A percentile compares a stretch with the other conserved stretches of the same genome.
Conservation (phyloP, 2,113 vertebrate genomes). For the Chionis minor region DNA sequence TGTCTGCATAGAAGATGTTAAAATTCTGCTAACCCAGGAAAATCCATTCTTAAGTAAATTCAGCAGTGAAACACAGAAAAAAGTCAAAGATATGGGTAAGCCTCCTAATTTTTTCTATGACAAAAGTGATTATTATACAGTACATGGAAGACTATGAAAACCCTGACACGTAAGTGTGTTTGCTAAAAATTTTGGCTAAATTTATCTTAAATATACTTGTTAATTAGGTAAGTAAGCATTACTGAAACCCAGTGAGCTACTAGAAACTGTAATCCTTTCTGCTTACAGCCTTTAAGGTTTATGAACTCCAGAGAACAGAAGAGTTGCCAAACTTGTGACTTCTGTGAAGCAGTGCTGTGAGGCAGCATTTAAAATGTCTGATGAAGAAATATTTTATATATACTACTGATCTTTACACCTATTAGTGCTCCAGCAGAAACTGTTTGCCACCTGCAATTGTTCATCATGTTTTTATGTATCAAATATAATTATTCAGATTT, state of each 20-base stretch:
- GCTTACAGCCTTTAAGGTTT: not conserved
- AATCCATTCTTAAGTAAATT: slow-evolving; percentile 96
- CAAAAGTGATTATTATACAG: not conserved
- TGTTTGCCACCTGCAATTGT: not conserved
- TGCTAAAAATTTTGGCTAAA: not conserved
- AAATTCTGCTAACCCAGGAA: slow-evolving; percentile 95
- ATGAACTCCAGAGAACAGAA: not conserved
- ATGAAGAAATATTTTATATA: not conserved
- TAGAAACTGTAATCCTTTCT: not conserved
- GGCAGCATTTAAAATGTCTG: not conserved
- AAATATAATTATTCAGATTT: not conserved
- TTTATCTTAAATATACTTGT: not conserved
- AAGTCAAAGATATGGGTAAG: slow-evolving; percentile 89
- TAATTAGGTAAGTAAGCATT: not conserved
- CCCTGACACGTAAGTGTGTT: not conserved
- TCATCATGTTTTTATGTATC: not conserved
- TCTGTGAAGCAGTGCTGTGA: not conserved
- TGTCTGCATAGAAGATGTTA: slow-evolving; percentile 90
- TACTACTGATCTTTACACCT: accelerated
- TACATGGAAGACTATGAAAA: not conserved
- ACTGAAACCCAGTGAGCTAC: not conserved
- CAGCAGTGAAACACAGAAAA: slow-evolving; percentile 81
- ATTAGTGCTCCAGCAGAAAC: not conserved
- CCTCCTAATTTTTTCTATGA: not conserved
- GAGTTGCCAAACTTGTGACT: not conserved